phyloP scores from a whole-genome alignment of 2,113 vertebrate species.

The Nothoprocta pentlandii region DNA sequence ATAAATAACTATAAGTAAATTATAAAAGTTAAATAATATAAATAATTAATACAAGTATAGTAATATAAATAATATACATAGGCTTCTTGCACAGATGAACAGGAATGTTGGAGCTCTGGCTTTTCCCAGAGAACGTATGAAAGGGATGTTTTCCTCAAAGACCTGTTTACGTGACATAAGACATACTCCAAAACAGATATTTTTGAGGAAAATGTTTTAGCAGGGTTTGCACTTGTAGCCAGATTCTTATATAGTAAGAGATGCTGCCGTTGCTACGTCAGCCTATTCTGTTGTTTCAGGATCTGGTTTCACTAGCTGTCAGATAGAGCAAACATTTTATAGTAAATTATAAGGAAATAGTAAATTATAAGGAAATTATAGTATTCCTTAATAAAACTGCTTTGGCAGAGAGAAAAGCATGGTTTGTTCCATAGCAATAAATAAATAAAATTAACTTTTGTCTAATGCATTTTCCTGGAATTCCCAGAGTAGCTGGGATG shows the following conservation, averaged over 20 bases:
- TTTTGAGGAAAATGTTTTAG: background rate
- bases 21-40: too few species aligned
- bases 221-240: background rate
- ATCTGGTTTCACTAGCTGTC: background rate
- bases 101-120: background rate
- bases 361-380: background rate
- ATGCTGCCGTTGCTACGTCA: background rate
- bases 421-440: background rate
- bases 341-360: too few species aligned
- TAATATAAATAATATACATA: background rate
- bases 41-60: too few species aligned
- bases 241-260: background rate
- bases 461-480: background rate
- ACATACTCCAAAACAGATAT: background rate
- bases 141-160: background rate
- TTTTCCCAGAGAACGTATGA: background rate
- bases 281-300: background rate
- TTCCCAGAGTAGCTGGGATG: background rate
- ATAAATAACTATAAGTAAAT: too few species aligned
- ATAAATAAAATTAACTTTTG: background rate
- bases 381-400: background rate
- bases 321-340: background rate
- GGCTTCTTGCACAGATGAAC: background rate
- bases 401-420: background rate
- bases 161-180: background rate